These are phyloP conservation scores for Clivina fossor DNA, from an alignment of 2,888 invertebrate species.

Conservation along the genomic window DNA sequence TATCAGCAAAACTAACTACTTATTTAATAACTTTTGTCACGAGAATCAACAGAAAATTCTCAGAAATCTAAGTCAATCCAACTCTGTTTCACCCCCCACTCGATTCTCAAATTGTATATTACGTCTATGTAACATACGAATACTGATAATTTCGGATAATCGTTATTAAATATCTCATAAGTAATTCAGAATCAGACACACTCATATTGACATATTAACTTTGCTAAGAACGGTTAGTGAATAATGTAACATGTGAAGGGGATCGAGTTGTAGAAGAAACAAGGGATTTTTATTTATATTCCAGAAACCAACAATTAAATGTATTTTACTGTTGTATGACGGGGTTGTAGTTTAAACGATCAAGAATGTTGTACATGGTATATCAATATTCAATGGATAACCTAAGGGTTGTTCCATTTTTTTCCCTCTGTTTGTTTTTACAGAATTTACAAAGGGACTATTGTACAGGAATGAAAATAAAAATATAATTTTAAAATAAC, in stretches of 20 bases:
- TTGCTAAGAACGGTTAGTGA: constrained; percentile 27
- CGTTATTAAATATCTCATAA: constrained; percentile 51
- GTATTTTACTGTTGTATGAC: too few relatives aligned
- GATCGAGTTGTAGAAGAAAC: neutral
- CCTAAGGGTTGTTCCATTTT: neutral
- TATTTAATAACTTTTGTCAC: too few relatives aligned
- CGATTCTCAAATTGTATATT: too few relatives aligned
- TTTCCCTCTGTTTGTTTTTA: neutral
- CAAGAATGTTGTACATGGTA: constrained; percentile 5
- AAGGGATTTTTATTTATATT: constrained; percentile 27
- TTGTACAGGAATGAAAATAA: too few relatives aligned
- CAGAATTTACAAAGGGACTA: neutral
- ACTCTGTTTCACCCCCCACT: too few relatives aligned
- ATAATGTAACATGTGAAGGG: neutral
- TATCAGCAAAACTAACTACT: too few relatives aligned
- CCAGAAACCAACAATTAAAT: constrained; percentile 26
- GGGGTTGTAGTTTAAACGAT: constrained; percentile 25
- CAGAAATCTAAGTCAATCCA: too few relatives aligned
- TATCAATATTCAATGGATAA: constrained; percentile 15
- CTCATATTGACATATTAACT: constrained; percentile 49
- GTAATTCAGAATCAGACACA: constrained; percentile 48
- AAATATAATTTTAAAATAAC: too few relatives aligned
- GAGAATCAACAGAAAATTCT: too few relatives aligned
- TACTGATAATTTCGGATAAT: constrained; percentile 51
- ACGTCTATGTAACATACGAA: constrained; percentile 21